phyloP scores from a whole-genome alignment of 2,113 vertebrate genomes.

The Dasyurus viverrinus region DNA sequence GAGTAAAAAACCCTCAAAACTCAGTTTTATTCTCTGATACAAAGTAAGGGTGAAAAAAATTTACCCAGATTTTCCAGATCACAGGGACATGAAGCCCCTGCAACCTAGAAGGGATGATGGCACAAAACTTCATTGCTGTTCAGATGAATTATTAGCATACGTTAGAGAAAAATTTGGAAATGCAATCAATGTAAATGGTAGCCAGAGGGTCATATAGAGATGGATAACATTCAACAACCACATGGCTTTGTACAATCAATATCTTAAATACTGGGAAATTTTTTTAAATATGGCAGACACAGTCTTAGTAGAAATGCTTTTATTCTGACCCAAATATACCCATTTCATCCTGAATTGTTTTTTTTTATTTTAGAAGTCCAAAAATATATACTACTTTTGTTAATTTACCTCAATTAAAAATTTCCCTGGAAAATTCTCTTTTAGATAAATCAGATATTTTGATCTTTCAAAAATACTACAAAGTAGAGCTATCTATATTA shows the following conservation, averaged over 20 bases:
- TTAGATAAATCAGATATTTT: slow-evolving; percentile 4
- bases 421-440: background rate
- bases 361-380: slow-evolving; percentile 34
- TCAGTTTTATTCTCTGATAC: no score
- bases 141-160: slow-evolving; percentile 38
- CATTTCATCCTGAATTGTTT: slow-evolving; percentile 31
- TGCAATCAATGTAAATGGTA: background rate
- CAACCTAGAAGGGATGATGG: no score
- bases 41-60: no score
- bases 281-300: slow-evolving; percentile 15
- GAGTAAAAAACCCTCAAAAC: no score
- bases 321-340: slow-evolving; percentile 21
- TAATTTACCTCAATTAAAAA: slow-evolving; percentile 14
- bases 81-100: no score
- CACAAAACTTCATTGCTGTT: background rate
- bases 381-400: slow-evolving; percentile 4
- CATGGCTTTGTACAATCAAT: slow-evolving; percentile 23
- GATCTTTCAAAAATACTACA: slow-evolving; percentile 13
- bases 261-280: slow-evolving; percentile 47
- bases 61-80: no score
- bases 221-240: background rate
- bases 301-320: slow-evolving; percentile 12
- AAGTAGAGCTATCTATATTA: background rate
- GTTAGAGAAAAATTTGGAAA: background rate
- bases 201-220: slow-evolving; percentile 41